These are phyloP conservation scores for Danaus plexippus DNA, from an alignment of 1,140 invertebrate species.

Conservation along the genomic window DNA sequence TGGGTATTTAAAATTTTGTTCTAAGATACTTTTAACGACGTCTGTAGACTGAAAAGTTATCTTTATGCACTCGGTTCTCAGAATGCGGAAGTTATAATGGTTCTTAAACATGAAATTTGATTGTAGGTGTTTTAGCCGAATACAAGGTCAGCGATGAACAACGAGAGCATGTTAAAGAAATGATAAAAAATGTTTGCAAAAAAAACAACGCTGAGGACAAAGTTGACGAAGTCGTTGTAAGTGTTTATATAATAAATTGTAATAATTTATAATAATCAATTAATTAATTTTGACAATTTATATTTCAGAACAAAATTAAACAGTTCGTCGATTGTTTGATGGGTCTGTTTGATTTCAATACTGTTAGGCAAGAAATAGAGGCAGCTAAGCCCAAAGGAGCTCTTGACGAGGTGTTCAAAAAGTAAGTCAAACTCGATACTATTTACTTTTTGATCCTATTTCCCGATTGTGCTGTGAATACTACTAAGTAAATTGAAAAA, in stretches of 20 bases:
- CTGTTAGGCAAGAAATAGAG: conserved; percentile 70
- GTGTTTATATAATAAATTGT: conserved; percentile 3
- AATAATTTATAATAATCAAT: not conserved
- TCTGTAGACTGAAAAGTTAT: not conserved
- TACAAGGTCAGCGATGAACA: conserved; percentile 36
- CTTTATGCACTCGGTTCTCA: not conserved
- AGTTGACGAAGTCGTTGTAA: conserved; percentile 40
- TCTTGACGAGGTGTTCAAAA: conserved; percentile 68
- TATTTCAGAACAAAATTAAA: conserved; percentile 46
- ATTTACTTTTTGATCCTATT: no score
- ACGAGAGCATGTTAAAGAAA: conserved; percentile 24
- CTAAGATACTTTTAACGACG: no score
- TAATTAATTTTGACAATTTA: not conserved
- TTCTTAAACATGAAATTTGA: conserved; percentile 35
- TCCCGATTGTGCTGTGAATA: no score
- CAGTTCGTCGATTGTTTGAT: conserved; percentile 52
- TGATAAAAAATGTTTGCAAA: conserved; percentile 34
- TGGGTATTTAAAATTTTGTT: no score
- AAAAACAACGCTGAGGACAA: conserved; percentile 50
- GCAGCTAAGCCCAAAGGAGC: conserved; percentile 68
- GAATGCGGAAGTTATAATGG: not conserved
- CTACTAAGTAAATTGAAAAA: no score
- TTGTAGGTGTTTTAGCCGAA: conserved; percentile 43
- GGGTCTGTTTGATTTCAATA: conserved; percentile 53
- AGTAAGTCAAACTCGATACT: conserved; percentile 41